A percentile compares a stretch with the other conserved stretches of the same genome.
Evolutionary conservation across 1,140 invertebrate species (phyloP).

Genomic region (Subanguina moxae): DNA sequence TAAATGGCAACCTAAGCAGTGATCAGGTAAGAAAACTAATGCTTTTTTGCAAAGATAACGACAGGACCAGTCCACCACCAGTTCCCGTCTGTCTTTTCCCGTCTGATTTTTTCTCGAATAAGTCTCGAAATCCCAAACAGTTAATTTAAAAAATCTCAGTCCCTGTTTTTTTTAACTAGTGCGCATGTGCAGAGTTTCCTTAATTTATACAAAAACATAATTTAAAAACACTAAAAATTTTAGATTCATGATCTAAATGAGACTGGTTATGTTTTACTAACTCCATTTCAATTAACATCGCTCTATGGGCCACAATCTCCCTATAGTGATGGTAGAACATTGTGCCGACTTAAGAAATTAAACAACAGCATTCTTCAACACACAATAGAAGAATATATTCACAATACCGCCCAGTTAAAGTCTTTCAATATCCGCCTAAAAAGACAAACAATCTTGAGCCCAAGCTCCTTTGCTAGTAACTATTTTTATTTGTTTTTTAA

Average conservation of each 20-base stretch:
- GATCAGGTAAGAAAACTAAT: not conserved
- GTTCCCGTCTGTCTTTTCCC: no score
- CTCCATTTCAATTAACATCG: not conserved
- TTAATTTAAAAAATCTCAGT: no score
- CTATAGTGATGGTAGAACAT: constrained; percentile 18
- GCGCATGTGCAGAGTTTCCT: not conserved
- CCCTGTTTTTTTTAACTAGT: no score
- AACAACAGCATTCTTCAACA: constrained; percentile 16
- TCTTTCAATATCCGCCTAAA: constrained; percentile 24
- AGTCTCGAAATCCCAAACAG: no score
- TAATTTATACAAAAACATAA: not conserved
- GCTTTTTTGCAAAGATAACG: not conserved
- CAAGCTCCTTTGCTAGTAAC: not conserved
- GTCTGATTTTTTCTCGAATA: no score
- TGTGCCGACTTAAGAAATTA: constrained; percentile 13
- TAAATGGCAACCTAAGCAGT: not conserved
- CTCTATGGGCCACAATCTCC: constrained; percentile 11
- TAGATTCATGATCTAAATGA: not conserved
- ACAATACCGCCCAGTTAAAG: constrained; percentile 31
- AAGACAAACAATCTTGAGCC: constrained; percentile 10
- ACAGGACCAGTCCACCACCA: no score
- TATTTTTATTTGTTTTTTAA: not conserved
- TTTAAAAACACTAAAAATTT: not conserved
- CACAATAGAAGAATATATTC: constrained; percentile 34
- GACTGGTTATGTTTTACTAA: not conserved